These are phyloP conservation scores for Teleogryllus occipitalis DNA, from an alignment of 1,140 invertebrate species.

Conservation along the genomic window DNA sequence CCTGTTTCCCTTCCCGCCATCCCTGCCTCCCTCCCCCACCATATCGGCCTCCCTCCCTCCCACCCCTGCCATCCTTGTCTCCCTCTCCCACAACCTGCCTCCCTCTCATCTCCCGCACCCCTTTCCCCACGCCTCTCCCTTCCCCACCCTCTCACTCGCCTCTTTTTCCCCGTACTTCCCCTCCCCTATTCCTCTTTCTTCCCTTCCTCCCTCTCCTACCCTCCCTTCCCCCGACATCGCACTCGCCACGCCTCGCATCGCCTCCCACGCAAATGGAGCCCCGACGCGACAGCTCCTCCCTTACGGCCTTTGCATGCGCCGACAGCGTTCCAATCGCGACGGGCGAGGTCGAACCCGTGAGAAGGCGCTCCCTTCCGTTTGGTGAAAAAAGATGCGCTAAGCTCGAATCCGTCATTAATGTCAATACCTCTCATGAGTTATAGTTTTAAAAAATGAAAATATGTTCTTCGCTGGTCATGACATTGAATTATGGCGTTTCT, in stretches of 20 bases:
- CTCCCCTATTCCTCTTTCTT: neutral
- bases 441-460: too few species aligned
- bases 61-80: neutral
- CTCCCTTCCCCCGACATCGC: neutral
- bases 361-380: too few species aligned
- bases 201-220: neutral
- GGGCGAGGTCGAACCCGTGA: too few species aligned
- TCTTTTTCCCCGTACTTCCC: neutral
- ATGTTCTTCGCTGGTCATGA: too few species aligned
- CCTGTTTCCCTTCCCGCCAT: neutral
- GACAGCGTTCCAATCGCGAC: too few species aligned
- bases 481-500: too few species aligned
- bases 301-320: too few species aligned
- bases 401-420: too few species aligned
- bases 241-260: neutral
- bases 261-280: too few species aligned
- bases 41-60: neutral
- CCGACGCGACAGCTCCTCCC: too few species aligned
- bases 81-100: neutral
- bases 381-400: too few species aligned
- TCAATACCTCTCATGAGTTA: too few species aligned
- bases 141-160: neutral
- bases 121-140: neutral
- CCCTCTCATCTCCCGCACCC: neutral
- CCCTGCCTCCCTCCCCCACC: neutral